These are phyloP conservation scores for Tenrec ecaudatus DNA, from an alignment of 2,113 vertebrate species.

Conservation along the genomic window DNA sequence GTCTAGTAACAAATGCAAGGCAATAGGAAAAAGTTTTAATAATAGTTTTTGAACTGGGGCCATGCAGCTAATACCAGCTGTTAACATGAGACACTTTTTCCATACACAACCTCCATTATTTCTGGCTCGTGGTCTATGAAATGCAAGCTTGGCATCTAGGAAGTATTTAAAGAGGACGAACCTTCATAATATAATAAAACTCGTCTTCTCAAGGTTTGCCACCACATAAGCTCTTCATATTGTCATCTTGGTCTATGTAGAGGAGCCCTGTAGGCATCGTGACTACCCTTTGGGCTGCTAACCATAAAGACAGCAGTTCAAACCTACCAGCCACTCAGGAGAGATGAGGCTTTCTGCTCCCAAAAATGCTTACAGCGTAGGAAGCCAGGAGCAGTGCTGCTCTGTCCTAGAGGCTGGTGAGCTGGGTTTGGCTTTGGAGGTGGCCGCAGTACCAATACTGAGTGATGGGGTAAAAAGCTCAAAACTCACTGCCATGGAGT, in stretches of 20 bases:
- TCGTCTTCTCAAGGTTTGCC: not conserved
- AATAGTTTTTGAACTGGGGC: not conserved
- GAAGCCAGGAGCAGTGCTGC: too few relatives aligned
- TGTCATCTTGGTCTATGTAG: not conserved
- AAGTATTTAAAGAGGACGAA: not conserved
- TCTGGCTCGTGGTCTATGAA: constrained; percentile 23
- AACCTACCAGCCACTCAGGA: too few relatives aligned
- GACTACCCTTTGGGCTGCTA: too few relatives aligned
- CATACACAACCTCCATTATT: not conserved
- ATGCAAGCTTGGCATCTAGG: not conserved
- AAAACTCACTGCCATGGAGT: too few relatives aligned
- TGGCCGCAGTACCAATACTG: not conserved
- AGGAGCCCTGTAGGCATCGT: too few relatives aligned
- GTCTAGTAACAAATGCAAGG: not conserved
- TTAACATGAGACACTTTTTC: constrained; percentile 29
- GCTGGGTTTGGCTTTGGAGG: too few relatives aligned
- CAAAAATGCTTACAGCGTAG: too few relatives aligned
- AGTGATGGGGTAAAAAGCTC: not conserved
- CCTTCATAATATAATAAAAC: not conserved
- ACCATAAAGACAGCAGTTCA: too few relatives aligned
- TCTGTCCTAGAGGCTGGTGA: too few relatives aligned
- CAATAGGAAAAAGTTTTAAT: constrained; percentile 27
- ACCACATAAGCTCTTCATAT: not conserved
- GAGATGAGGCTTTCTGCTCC: too few relatives aligned
- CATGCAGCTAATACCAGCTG: not conserved